Percentiles rank a stretch among this genome's conserved stretches.
These are phyloP conservation scores for Caranx melampygus DNA, from an alignment of 2,113 vertebrate genomes.

Conservation along the genomic window DNA sequence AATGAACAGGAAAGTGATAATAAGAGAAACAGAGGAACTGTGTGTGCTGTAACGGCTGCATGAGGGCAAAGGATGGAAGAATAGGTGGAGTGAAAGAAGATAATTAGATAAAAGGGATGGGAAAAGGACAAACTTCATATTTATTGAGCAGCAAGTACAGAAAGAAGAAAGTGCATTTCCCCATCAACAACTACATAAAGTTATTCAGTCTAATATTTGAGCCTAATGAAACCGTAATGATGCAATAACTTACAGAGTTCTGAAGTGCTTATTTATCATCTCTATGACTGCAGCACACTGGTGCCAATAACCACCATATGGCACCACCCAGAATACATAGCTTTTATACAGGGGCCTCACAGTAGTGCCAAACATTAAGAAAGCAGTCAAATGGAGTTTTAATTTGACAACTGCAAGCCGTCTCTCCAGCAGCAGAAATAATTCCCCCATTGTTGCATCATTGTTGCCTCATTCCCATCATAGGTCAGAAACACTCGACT, in stretches of 20 bases:
- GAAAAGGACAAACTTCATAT: slow-evolving; percentile 32
- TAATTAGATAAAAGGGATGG: slow-evolving; percentile 44
- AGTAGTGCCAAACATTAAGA: slow-evolving; percentile 11
- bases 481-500: slow-evolving; percentile 23
- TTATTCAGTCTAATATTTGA: slow-evolving; percentile 50
- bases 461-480: slow-evolving; percentile 23
- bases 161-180: slow-evolving; percentile 49
- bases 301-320: slow-evolving; percentile 44
- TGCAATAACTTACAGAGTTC: slow-evolving; percentile 33
- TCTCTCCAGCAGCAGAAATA: slow-evolving; percentile 25
- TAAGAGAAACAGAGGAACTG: not conserved
- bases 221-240: slow-evolving; percentile 57
- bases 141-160: slow-evolving; percentile 31
- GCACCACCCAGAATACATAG: slow-evolving; percentile 33
- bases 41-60: not conserved
- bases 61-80: slow-evolving; percentile 22
- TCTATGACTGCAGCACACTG: slow-evolving; percentile 23
- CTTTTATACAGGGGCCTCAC: slow-evolving; percentile 20
- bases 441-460: slow-evolving; percentile 18
- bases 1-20: not conserved
- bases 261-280: slow-evolving; percentile 54
- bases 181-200: slow-evolving; percentile 39
- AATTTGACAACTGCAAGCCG: slow-evolving; percentile 43
- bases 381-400: slow-evolving; percentile 45
- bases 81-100: slow-evolving; percentile 32